Base-by-base conservation (phyloP, 2,888 invertebrate genomes). In the Athrips mouffetella region DNA sequence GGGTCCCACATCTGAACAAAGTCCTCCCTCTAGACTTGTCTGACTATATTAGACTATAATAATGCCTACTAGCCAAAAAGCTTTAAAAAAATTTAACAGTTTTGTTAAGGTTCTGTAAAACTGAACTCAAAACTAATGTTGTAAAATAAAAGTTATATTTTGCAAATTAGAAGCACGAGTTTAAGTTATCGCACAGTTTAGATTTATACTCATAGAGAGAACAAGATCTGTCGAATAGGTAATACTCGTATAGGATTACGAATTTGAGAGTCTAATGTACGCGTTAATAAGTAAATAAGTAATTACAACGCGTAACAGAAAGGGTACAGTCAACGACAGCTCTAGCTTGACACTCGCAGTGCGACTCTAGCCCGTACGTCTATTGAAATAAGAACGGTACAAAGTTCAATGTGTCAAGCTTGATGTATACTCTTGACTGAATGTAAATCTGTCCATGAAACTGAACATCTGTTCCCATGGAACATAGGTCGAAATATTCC, bases 31-130 rank as follows among this genome's bases (percentile, higher is more conserved):
- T 2, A 30, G 13, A 16, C 8, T 15, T 16, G 18, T 7, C 18
- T 8, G 20, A 11, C 7, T 7, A 42, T n/a, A n/a, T n/a, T n/a
- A n/a, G n/a, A 18, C 29, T 10, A n/a, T 33, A 33, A 23, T 7
- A 11, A 33, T n/a, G 48, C 48, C 44, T 35, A 48, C n/a, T 48
- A 48, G 44, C 29, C 21, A 42, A 18, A 37, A 48, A 48, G 48
- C 48, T 48, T 44, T 48, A 48, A 44, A 18, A n/a, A 20, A 21
- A 13, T 37, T 10, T 44, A 35, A n/a, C 10, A 10, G 23, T 48
- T 31, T 25, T 42, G 29, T 30, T 42, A n/a, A 30, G 42, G 25
- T 33, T 44, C 35, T 27, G 48, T 48, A 3, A 35, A 35, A 48
- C 42, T 48, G 35, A 21, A 37, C 40, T 21, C 15, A 6, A n/a